These are phyloP conservation scores for Coleophora deauratella DNA, from an alignment of 2,888 invertebrate species.

Conservation along the genomic window DNA sequence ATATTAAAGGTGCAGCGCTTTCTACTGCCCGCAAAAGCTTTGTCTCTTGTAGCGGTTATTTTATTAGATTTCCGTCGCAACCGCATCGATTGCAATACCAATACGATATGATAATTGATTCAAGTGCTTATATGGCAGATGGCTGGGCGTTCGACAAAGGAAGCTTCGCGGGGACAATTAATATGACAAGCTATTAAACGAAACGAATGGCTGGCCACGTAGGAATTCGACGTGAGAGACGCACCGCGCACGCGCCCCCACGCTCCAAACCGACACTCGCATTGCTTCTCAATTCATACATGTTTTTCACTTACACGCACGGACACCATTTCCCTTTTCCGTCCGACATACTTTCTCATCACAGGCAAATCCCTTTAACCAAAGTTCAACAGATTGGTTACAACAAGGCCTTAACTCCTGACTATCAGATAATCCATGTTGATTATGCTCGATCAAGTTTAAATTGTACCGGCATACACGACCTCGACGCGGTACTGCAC, in stretches of 20 bases:
- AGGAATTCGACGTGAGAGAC: constrained; percentile 32
- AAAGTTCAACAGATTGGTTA: not conserved
- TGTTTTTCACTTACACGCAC: too few species aligned
- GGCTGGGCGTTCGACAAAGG: constrained; percentile 26
- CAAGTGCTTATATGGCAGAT: constrained; percentile 34
- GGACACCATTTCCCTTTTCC: constrained; percentile 14
- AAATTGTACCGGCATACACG: too few species aligned
- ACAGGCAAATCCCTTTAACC: too few species aligned
- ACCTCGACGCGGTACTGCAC: not conserved
- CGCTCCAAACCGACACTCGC: constrained; percentile 16
- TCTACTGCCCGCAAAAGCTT: too few species aligned
- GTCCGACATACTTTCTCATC: constrained; percentile 17
- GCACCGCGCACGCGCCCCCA: constrained; percentile 23
- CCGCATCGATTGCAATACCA: constrained; percentile 25
- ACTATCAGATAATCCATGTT: too few species aligned
- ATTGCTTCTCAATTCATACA: constrained; percentile 7
- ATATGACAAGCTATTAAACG: constrained; percentile 52
- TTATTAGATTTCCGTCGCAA: constrained; percentile 30
- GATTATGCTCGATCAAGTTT: too few species aligned
- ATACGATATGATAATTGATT: constrained; percentile 40
- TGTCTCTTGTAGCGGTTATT: constrained; percentile 28
- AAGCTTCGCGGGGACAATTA: constrained; percentile 33
- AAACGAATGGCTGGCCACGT: constrained; percentile 52
- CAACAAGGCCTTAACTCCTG: constrained; percentile 7
- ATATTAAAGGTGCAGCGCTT: too few species aligned